Conservation (phyloP, 2,113 vertebrate genomes). For the Aptenodytes forsteri region DNA sequence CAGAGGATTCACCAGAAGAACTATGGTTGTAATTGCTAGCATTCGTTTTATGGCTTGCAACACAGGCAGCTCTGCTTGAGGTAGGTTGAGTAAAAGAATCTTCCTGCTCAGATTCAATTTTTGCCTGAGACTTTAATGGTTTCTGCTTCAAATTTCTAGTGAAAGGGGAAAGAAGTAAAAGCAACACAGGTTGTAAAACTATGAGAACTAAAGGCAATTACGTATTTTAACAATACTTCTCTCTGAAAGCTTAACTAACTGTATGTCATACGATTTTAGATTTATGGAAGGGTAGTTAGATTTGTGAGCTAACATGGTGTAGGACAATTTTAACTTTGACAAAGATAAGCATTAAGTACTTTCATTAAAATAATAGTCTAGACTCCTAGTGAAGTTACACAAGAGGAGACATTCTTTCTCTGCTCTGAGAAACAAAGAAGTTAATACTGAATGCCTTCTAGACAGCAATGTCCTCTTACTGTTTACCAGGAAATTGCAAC, state of each 20-base stretch:
- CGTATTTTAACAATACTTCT: neutral
- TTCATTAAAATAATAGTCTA: neutral
- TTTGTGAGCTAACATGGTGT: neutral
- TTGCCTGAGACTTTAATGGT: slow-evolving; percentile 84
- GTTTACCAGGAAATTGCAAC: neutral
- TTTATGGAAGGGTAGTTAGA: neutral
- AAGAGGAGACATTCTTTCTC: neutral
- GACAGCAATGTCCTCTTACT: neutral
- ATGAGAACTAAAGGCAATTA: neutral
- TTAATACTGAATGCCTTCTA: neutral
- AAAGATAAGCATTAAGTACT: neutral
- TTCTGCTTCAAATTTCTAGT: slow-evolving; percentile 77
- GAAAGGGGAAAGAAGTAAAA: slow-evolving; percentile 40
- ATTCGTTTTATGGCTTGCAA: slow-evolving; percentile 36
- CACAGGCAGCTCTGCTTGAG: slow-evolving; percentile 80
- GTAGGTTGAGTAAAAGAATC: slow-evolving; percentile 82
- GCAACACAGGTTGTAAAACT: neutral
- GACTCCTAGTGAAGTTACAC: neutral
- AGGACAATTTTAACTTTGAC: neutral
- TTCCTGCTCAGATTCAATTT: slow-evolving; percentile 70
- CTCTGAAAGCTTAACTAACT: neutral
- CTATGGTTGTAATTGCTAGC: slow-evolving; percentile 35
- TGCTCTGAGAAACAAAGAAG: neutral
- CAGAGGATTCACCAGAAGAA: slow-evolving; percentile 81
- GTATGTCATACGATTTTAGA: accelerated